A percentile compares a stretch with the other conserved stretches of the same genome.
These are phyloP conservation scores for Centrocercus urophasianus DNA, from an alignment of 2,113 vertebrate genomes.

Conservation along the genomic window DNA sequence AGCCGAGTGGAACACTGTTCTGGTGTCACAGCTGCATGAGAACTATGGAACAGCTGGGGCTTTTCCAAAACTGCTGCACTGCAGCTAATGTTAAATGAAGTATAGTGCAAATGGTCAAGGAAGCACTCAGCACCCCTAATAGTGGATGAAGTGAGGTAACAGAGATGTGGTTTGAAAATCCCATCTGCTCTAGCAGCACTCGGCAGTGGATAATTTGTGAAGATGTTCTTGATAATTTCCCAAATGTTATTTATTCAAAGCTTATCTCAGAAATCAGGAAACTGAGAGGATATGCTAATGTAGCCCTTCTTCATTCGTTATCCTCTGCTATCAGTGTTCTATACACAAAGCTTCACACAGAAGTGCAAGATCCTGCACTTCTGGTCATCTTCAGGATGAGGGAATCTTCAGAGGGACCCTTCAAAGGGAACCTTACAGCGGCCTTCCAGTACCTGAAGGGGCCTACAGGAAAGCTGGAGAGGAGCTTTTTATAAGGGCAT, in stretches of 20 bases:
- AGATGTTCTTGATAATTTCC: neutral
- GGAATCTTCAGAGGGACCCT: too few species aligned
- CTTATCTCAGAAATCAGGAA: neutral
- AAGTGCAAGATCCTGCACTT: too few species aligned
- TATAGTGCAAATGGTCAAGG: neutral
- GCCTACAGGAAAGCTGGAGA: too few species aligned
- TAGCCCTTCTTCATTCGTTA: neutral
- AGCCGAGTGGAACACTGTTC: neutral
- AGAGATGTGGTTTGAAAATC: neutral
- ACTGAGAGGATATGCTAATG: neutral
- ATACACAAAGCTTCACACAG: neutral
- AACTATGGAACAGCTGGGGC: neutral
- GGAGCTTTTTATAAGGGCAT: too few species aligned
- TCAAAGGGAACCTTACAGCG: too few species aligned
- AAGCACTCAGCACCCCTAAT: neutral
- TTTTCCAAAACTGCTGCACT: neutral
- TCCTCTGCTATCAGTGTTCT: neutral
- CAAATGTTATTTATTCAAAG: neutral
- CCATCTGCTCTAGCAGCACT: neutral
- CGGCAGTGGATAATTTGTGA: neutral
- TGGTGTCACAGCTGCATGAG: neutral
- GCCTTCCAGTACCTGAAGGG: too few species aligned
- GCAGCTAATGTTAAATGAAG: neutral
- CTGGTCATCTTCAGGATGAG: too few species aligned
- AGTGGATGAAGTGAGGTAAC: neutral